phyloP scores from a whole-genome alignment of 1,140 invertebrate species.

The Temnothorax curvispinosus region DNA sequence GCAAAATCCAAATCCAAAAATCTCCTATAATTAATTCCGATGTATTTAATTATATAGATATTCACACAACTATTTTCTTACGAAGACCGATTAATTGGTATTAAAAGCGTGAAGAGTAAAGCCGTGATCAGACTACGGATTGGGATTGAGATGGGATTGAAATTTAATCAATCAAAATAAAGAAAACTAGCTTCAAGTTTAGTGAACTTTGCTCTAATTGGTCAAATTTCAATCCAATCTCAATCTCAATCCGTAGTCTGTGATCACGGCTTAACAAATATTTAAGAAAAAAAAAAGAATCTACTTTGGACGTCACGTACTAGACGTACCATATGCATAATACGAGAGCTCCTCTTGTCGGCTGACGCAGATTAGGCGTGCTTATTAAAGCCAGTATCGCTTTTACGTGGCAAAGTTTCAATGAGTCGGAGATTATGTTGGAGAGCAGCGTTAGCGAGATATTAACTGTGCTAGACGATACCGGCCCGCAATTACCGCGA shows the following conservation, averaged over 20 bases:
- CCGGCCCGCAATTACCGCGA: conserved; percentile 49
- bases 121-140: too few relatives aligned
- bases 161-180: too few relatives aligned
- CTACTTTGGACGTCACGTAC: conserved; percentile 6
- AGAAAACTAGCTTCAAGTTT: too few relatives aligned
- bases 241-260: too few relatives aligned
- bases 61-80: background rate
- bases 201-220: too few relatives aligned
- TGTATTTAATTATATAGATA: background rate
- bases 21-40: background rate
- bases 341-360: conserved; percentile 61
- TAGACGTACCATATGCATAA: conserved; percentile 4
- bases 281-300: conserved; percentile 20
- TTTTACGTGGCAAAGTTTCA: conserved; percentile 79
- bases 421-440: conserved; percentile 80
- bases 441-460: conserved; percentile 68
- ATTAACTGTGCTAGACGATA: conserved; percentile 63
- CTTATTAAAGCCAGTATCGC: conserved; percentile 79
- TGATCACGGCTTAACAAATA: too few relatives aligned
- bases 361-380: conserved; percentile 77
- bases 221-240: too few relatives aligned
- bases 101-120: background rate
- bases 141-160: too few relatives aligned
- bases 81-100: background rate
- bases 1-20: background rate